phyloP scores from a whole-genome alignment of 1,140 invertebrate genomes.

The Battus philenor region DNA sequence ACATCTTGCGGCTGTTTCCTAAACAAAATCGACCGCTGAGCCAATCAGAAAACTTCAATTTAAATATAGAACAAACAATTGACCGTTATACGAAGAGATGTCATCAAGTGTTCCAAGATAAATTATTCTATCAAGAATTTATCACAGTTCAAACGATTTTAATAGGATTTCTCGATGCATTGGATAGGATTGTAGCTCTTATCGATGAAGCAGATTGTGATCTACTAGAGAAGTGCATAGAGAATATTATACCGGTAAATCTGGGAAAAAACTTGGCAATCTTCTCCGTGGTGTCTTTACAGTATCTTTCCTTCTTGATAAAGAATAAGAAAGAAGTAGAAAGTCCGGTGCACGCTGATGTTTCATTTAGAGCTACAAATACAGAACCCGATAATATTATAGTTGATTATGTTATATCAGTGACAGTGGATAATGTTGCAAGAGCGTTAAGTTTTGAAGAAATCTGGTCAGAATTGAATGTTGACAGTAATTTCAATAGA shows the following conservation, averaged over 20 bases:
- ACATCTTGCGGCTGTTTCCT: constrained; percentile 63
- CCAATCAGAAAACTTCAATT: constrained; percentile 64
- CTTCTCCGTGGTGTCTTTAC: constrained; percentile 68
- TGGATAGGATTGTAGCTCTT: constrained; percentile 38
- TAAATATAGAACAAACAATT: constrained; percentile 64
- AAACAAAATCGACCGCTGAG: constrained; percentile 70
- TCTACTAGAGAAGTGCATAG: constrained; percentile 57
- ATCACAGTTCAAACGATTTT: constrained; percentile 57
- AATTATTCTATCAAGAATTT: constrained; percentile 68
- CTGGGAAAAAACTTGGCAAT: constrained; percentile 58
- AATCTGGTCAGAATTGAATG: constrained; percentile 64
- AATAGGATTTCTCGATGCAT: constrained; percentile 47
- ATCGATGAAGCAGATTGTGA: constrained; percentile 61
- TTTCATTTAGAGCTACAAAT: constrained; percentile 49
- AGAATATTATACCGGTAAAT: constrained; percentile 48
- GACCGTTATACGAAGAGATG: constrained; percentile 70
- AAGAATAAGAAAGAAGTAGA: constrained; percentile 64
- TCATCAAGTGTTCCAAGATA: constrained; percentile 71
- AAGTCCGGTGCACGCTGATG: constrained; percentile 48
- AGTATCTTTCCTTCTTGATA: constrained; percentile 71
- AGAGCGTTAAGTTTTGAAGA: constrained; percentile 52
- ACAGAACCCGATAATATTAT: constrained; percentile 45
- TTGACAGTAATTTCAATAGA: constrained; percentile 59
- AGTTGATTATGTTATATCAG: constrained; percentile 47
- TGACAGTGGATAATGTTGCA: constrained; percentile 56